Evolutionary conservation across 64 coral and sea anemone species (phyloP).

Genomic region (Pachyseris speciosa): DNA sequence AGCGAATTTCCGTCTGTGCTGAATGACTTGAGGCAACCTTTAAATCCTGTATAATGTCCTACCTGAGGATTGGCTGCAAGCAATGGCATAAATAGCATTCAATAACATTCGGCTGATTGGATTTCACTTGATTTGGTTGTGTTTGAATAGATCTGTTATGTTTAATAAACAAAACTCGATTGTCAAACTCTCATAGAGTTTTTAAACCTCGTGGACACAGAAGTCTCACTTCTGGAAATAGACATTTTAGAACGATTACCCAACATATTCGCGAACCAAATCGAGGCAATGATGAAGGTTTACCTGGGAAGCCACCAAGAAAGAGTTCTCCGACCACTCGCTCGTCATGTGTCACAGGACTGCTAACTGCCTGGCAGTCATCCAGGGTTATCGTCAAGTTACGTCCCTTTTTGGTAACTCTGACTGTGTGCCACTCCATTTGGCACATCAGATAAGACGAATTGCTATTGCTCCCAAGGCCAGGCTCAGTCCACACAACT

Average conservation of each 20-base stretch:
- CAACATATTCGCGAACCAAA: too few species aligned
- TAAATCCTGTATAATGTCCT: slow-evolving; percentile 5
- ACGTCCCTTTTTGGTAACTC: not conserved
- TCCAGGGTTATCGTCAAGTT: slow-evolving; percentile 29
- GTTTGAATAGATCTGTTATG: too few species aligned
- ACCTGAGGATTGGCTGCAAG: not conserved
- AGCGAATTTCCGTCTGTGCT: not conserved
- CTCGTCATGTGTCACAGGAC: not conserved
- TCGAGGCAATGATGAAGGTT: too few species aligned
- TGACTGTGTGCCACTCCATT: slow-evolving; percentile 54
- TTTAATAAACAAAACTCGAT: too few species aligned
- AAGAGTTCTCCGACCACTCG: slow-evolving; percentile 1
- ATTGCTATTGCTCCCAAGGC: slow-evolving; percentile 3
- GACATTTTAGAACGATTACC: too few species aligned
- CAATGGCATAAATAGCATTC: not conserved
- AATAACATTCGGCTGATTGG: too few species aligned
- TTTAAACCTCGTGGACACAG: too few species aligned
- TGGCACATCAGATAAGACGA: slow-evolving; percentile 67
- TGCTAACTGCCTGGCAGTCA: not conserved
- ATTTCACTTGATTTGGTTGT: too few species aligned
- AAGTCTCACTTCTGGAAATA: too few species aligned
- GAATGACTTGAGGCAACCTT: slow-evolving; percentile 45
- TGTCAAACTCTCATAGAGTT: too few species aligned
- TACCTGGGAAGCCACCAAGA: slow-evolving; percentile 63
- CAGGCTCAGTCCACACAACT: slow-evolving; percentile 46